Conservation (phyloP, 2,113 vertebrate genomes). For the Pomatostomus ruficeps region DNA sequence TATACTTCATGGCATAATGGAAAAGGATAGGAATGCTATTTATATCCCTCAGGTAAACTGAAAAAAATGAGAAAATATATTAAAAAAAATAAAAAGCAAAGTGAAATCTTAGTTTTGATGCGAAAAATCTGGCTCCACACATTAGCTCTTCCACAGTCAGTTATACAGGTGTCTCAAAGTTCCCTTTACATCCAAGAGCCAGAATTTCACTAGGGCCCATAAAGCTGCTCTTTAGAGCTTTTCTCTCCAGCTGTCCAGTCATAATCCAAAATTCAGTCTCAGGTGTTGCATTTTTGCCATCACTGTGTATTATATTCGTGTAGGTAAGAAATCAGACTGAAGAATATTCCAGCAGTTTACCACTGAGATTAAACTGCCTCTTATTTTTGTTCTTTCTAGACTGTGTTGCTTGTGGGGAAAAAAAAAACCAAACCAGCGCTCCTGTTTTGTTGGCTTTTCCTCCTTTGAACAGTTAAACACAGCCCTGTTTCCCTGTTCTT, state of each 20-base stretch:
- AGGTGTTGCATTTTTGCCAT: constrained; percentile 35
- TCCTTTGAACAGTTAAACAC: background rate
- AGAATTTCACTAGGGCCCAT: background rate
- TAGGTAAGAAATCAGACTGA: constrained; percentile 47
- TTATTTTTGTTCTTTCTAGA: constrained; percentile 34
- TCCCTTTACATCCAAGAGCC: constrained; percentile 5
- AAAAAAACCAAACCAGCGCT: background rate
- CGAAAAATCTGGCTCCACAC: background rate
- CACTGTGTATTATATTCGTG: constrained; percentile 37
- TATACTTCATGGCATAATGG: background rate
- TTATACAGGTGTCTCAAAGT: background rate
- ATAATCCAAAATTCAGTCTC: constrained; percentile 22
- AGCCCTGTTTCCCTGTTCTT: background rate
- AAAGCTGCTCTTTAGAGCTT: constrained; percentile 38
- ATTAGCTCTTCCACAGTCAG: background rate
- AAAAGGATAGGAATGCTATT: background rate
- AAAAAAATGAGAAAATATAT: background rate
- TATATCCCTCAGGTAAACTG: background rate
- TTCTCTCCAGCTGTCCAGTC: background rate
- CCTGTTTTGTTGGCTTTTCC: background rate
- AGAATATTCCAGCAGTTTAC: constrained; percentile 41
- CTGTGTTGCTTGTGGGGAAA: background rate
- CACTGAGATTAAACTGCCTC: constrained; percentile 38
- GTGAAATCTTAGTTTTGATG: background rate
- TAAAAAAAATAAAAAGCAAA: background rate